phyloP scores from a whole-genome alignment of 1,140 invertebrate genomes.

The Rhysida immarginata region DNA sequence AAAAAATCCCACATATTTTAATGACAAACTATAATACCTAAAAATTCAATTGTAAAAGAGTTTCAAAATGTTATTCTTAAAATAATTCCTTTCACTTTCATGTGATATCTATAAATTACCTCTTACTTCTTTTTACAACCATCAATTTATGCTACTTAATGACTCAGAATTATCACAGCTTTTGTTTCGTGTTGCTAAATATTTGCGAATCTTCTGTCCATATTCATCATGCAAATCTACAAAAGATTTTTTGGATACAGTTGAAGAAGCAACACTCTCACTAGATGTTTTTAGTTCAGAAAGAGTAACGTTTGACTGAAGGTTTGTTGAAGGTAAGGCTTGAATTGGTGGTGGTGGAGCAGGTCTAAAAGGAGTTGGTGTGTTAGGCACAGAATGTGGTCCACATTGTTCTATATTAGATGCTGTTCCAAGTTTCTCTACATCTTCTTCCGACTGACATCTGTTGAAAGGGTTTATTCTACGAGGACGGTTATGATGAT shows the following conservation, averaged over 20 bases:
- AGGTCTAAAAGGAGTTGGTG: neutral
- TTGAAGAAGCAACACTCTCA: neutral
- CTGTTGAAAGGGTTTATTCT: slow-evolving; percentile 9
- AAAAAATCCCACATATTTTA: no score
- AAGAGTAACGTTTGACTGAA: neutral
- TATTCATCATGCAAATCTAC: slow-evolving; percentile 19
- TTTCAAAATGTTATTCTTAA: no score
- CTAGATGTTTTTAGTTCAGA: neutral
- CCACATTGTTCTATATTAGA: neutral
- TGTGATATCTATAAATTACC: no score
- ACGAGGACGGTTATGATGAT: neutral
- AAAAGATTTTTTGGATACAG: neutral
- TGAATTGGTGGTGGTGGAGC: neutral
- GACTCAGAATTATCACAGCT: no score
- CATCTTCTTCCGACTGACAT: slow-evolving; percentile 6
- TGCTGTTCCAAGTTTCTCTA: neutral
- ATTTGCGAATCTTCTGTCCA: slow-evolving; percentile 15
- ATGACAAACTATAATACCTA: no score
- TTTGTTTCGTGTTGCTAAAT: neutral
- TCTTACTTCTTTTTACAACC: no score
- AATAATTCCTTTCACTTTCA: no score
- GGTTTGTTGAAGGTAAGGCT: neutral
- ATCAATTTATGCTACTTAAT: no score
- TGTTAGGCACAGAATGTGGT: neutral
- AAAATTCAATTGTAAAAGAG: no score